A percentile compares a stretch with the other conserved stretches of the same genome.
These are phyloP conservation scores for Gambelia wislizenii DNA, from an alignment of 2,797 vertebrate species.

Conservation along the genomic window DNA sequence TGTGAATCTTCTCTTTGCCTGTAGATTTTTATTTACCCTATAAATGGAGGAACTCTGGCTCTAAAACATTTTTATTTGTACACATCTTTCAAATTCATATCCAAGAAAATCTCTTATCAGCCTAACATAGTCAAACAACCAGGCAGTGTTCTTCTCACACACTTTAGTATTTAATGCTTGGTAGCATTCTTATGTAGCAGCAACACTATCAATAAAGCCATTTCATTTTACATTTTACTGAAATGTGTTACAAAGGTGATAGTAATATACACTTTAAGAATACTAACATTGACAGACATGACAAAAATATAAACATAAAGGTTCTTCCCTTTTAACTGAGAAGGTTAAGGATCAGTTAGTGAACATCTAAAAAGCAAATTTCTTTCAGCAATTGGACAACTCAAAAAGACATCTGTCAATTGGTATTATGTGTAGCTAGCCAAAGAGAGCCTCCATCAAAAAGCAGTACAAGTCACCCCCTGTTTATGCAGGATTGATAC, in stretches of 20 bases:
- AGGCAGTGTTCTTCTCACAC: slow-evolving; percentile 1
- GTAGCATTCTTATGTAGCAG: not conserved
- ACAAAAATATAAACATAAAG: not conserved
- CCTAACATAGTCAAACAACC: not conserved
- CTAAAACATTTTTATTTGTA: slow-evolving; percentile 13
- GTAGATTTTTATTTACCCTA: slow-evolving; percentile 29
- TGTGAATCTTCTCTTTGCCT: not conserved
- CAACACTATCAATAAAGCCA: not conserved
- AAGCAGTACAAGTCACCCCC: no score
- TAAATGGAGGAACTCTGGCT: slow-evolving; percentile 23
- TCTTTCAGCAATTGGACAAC: not conserved
- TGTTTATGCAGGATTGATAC: no score
- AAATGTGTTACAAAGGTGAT: rapidly evolving
- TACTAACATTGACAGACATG: not conserved
- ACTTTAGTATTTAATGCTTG: slow-evolving; percentile 7
- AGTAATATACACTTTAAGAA: not conserved
- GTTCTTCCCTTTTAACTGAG: not conserved
- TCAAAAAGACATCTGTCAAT: not conserved
- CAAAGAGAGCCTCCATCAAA: not conserved
- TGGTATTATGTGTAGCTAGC: no score
- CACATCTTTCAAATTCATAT: slow-evolving; percentile 19
- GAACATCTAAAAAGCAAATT: not conserved
- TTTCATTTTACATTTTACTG: not conserved
- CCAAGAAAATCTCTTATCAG: slow-evolving; percentile 10
- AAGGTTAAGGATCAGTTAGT: not conserved